Percentiles rank a stretch among this genome's conserved stretches.
Conservation (phyloP, 2,797 vertebrate genomes). For the Melanotaenia nigrans region DNA sequence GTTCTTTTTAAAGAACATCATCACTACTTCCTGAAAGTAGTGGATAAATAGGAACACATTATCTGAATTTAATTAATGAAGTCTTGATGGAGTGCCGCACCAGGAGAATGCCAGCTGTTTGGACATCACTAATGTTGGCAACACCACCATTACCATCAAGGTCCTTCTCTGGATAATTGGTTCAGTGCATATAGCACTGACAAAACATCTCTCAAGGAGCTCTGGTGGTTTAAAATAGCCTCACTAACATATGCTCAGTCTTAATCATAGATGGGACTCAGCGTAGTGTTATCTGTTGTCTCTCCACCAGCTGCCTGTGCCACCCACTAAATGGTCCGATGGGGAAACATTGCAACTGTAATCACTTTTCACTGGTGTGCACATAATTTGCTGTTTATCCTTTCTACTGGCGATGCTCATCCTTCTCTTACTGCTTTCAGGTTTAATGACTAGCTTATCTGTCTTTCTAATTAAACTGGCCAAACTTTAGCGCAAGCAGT, state of each 20-base stretch:
- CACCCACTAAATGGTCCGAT: constrained; percentile 64
- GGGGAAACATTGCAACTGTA: constrained; percentile 67
- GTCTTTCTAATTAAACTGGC: constrained; percentile 33
- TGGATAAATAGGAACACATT: constrained; percentile 39
- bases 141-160: constrained; percentile 65
- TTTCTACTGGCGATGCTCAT: constrained; percentile 45
- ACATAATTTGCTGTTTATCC: constrained; percentile 63
- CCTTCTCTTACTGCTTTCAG: constrained; percentile 40
- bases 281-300: constrained; percentile 53
- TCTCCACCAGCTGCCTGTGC: constrained; percentile 63
- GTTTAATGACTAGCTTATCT: constrained; percentile 43
- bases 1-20: constrained; percentile 22
- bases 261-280: constrained; percentile 40
- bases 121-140: constrained; percentile 59
- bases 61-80: constrained; percentile 65
- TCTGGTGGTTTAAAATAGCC: constrained; percentile 57
- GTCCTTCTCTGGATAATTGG: constrained; percentile 59
- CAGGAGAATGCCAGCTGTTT: constrained; percentile 67
- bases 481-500: constrained; percentile 15
- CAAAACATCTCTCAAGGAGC: constrained; percentile 45
- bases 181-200: constrained; percentile 42
- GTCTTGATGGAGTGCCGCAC: constrained; percentile 59
- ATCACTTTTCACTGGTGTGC: constrained; percentile 65
- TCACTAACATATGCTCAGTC: constrained; percentile 52
- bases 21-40: constrained; percentile 21